Evolutionary conservation across 2,888 invertebrate genomes (phyloP).

Genomic region (Oegoconia quadripuncta): DNA sequence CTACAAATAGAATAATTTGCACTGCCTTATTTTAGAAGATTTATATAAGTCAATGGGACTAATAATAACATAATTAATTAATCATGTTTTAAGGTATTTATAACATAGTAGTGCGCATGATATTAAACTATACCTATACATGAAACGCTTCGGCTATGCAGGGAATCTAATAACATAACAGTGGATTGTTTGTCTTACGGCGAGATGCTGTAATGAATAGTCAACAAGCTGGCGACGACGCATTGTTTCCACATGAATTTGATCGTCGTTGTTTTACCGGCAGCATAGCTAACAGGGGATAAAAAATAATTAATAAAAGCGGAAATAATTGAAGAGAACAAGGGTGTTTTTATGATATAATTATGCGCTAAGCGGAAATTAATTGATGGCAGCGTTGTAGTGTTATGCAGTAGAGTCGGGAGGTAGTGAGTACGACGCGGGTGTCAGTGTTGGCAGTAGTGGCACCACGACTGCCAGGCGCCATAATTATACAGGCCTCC

Average conservation of each 20-base stretch:
- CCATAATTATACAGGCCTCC: slow-evolving; percentile 73
- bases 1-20: slow-evolving; percentile 38
- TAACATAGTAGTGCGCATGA: slow-evolving; percentile 33
- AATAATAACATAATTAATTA: slow-evolving; percentile 27
- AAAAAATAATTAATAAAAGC: slow-evolving; percentile 4
- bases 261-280: slow-evolving; percentile 51
- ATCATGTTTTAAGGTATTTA: slow-evolving; percentile 33
- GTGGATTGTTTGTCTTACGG: slow-evolving; percentile 60
- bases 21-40: slow-evolving; percentile 39
- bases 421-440: slow-evolving; percentile 27
- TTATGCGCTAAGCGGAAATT: slow-evolving; percentile 43
- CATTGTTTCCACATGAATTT: slow-evolving; percentile 38
- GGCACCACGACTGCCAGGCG: slow-evolving; percentile 69
- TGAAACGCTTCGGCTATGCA: slow-evolving; percentile 47
- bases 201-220: slow-evolving; percentile 72
- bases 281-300: slow-evolving; percentile 6
- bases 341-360: slow-evolving; percentile 20
- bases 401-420: slow-evolving; percentile 27
- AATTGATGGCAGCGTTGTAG: slow-evolving; percentile 37
- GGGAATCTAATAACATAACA: slow-evolving; percentile 65
- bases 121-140: slow-evolving; percentile 44
- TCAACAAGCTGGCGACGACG: slow-evolving; percentile 56
- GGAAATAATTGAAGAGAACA: not conserved
- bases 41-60: slow-evolving; percentile 28
- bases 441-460: too few species aligned